phyloP scores from a whole-genome alignment of 2,888 invertebrate genomes.

The Teleogryllus oceanicus region DNA sequence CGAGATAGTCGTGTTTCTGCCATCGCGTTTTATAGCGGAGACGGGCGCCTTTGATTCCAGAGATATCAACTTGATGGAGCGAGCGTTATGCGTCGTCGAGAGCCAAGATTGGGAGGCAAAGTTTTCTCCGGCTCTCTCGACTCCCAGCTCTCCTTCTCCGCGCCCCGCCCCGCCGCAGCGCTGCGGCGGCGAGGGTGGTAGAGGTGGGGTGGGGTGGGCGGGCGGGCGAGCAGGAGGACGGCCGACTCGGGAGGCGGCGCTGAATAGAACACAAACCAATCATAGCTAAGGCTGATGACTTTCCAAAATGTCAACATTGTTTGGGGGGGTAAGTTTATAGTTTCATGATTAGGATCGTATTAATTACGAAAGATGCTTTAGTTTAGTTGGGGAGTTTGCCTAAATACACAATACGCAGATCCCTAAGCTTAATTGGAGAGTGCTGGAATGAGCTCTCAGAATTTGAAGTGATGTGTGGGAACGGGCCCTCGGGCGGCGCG shows the following conservation, averaged over 20 bases:
- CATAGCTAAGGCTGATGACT: constrained; percentile 20
- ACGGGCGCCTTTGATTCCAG: constrained; percentile 1
- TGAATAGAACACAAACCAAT: constrained; percentile 23
- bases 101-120: constrained; percentile 3
- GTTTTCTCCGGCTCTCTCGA: background rate
- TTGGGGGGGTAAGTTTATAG: constrained; percentile 19
- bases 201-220: background rate
- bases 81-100: background rate
- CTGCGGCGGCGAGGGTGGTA: background rate
- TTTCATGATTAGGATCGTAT: constrained; percentile 23
- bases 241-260: background rate
- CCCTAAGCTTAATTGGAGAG: constrained; percentile 36
- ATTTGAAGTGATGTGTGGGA: constrained; percentile 12
- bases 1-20: background rate
- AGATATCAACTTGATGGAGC: background rate
- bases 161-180: constrained; percentile 23
- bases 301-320: constrained; percentile 21
- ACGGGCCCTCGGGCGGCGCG: background rate
- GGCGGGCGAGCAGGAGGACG: no score
- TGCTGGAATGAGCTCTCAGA: constrained; percentile 24
- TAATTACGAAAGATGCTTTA: constrained; percentile 24
- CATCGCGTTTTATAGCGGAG: background rate
- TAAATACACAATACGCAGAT: constrained; percentile 35
- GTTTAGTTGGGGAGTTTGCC: constrained; percentile 25
- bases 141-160: background rate